Evolutionary conservation across 2,888 invertebrate species (phyloP), one percentile per base, ranked within the genome.

Genomic region (Fabriciana adippe): DNA sequence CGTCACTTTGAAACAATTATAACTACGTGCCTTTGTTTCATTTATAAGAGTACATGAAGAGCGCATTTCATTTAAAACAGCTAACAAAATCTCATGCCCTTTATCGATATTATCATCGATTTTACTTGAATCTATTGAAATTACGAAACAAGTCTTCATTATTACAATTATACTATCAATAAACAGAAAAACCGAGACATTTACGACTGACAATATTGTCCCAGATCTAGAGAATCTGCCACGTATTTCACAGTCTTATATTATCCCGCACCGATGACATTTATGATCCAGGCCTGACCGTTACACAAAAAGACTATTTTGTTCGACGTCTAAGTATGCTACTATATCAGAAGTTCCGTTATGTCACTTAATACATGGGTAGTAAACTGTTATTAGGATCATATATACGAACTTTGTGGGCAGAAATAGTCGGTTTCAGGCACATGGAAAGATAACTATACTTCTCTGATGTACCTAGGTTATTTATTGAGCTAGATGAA

Each of bases 281-380:
- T 83, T 79, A 84, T 77, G 79, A 80, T 68, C 73, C 55, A 68
- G 71, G 75, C 75, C 68, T 71, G 72, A 70, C 72, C 71, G 72
- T 71, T 64, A 69, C 61, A 72, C 71, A 73, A 73, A 75, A 72
- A 74, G 60, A 73, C 67, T 68, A 67, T 69, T 63, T 65, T 45
- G 70, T 71, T 73, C 69, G 57, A 70, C 66, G 59, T 55, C 66
- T 65, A 66, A 66, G 60, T 68, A 64, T 68, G 62, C 48, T 61
- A 64, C 55, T 66, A 55, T 67, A 66, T 64, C 64, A 45, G 59
- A 48, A 53, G 64, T 72, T 68, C 72, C 69, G 72, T 69, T 74
- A 69, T 55, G 68, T 57, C 62, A 54, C 59, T 68, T 64, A 66
- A 69, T 69, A 69, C 66, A 67, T 68, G 53, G 66, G 62, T 63